Base-by-base conservation (phyloP, 1,140 invertebrate species). In the Scylla paramamosain region DNA sequence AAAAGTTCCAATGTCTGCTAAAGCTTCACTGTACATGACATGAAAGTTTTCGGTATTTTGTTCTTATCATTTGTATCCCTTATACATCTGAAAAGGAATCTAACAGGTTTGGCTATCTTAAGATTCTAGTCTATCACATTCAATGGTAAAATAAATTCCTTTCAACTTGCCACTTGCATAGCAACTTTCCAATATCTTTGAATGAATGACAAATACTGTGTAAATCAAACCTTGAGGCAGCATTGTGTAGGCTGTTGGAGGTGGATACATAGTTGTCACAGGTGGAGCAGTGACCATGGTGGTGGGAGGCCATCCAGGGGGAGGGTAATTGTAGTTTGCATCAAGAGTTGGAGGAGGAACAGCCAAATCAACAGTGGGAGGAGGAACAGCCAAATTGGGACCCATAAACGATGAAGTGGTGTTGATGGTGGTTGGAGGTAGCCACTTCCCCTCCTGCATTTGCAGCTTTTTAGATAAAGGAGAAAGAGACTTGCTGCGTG, bases 391-490 rank as follows among this genome's bases (percentile, higher is more conserved):
- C 20, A 83, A 52, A 32, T 10, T 84, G 16, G 86, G 28, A 45
- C 88, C 77, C 10, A 94, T 91, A 82, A 52, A 94, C 2, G 93
- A 91, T 82, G 88, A 20, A 20, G 59, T 52, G n/a, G 93, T 94
- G 32, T 91, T 52, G 29, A 94, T 94, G 29, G 25, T 48, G n/a
- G 87, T 25, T 4, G 93, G 93, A 29, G 93, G 93, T 4, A 91
- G 93, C 93, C 93, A 94, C 8, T 83, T 90, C 25, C 93, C 93
- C 59, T 94, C 93, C 46, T 94, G 93, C 67, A 91, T 82, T 8
- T 67, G 46, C 52, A 94, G 46, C 59, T 94, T 94, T 46, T 31
- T 28, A 29, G 93, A 83, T 20, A 94, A 29, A n/a, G 93, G 93
- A 82, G 93, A 94, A 29, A 94, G 29, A 32, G 93, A 94, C 32